phyloP scores from a whole-genome alignment of 2,888 invertebrate species.

The Cephus pulcher region DNA sequence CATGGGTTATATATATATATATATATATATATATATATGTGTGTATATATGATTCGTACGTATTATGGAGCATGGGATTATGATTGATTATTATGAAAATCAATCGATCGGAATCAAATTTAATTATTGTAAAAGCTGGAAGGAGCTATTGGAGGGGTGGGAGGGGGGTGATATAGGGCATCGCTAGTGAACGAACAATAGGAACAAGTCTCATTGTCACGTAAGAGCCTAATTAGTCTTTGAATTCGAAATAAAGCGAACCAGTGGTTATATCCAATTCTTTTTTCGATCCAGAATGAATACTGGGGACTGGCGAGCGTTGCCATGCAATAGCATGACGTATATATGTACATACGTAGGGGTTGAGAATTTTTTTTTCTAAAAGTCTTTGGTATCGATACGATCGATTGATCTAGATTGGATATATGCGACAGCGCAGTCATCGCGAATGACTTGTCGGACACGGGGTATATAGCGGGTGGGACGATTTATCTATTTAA shows the following conservation, averaged over 20 bases:
- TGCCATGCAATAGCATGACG: neutral
- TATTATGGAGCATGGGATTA: neutral
- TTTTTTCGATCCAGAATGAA: neutral
- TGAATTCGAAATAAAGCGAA: neutral
- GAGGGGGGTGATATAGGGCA: neutral
- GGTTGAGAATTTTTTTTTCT: neutral
- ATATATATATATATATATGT: neutral
- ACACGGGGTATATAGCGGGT: neutral
- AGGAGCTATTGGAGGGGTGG: neutral
- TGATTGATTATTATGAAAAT: neutral
- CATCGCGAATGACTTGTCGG: neutral
- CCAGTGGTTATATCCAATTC: neutral
- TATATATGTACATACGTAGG: neutral
- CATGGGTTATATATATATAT: neutral
- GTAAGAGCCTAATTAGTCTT: neutral
- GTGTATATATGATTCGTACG: neutral
- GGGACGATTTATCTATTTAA: constrained; percentile 18
- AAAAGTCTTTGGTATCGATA: neutral
- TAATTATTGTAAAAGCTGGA: neutral
- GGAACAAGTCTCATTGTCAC: neutral
- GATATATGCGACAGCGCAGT: neutral
- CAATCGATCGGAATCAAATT: neutral
- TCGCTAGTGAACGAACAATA: neutral
- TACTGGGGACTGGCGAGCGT: neutral
- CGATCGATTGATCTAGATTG: neutral